Evolutionary conservation across 2,888 invertebrate genomes (phyloP).

Genomic region (Ectropis crepuscularia): DNA sequence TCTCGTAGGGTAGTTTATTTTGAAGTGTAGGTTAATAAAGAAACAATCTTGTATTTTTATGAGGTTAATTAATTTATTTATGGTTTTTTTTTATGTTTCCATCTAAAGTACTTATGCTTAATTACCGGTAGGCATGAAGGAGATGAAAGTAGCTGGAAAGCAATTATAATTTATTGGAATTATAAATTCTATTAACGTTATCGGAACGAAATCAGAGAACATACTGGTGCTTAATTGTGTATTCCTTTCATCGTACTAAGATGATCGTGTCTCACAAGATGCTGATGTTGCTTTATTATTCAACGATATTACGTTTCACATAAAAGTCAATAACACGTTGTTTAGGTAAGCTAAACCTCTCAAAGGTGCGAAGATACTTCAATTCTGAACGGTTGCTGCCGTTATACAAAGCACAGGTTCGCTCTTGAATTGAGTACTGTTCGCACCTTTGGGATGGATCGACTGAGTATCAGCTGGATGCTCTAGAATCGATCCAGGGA

Average conservation of each 20-base stretch:
- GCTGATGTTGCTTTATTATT: no score
- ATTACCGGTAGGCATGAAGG: slow-evolving; percentile 33
- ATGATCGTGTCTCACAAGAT: background rate
- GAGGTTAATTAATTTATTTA: slow-evolving; percentile 42
- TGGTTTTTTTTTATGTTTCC: slow-evolving; percentile 38
- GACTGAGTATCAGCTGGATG: no score
- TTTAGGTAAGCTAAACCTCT: no score
- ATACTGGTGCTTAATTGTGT: background rate
- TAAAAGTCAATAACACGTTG: no score
- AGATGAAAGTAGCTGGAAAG: slow-evolving; percentile 24
- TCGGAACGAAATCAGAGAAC: slow-evolving; percentile 13
- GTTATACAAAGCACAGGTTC: no score
- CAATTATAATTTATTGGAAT: slow-evolving; percentile 21
- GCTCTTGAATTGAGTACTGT: no score
- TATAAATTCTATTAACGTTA: slow-evolving; percentile 17
- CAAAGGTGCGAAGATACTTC: no score
- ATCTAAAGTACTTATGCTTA: slow-evolving; percentile 35
- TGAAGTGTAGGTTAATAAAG: slow-evolving; percentile 34
- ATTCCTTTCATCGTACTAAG: slow-evolving; percentile 3
- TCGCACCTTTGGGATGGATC: no score
- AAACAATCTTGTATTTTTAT: slow-evolving; percentile 35
- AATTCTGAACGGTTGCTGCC: no score
- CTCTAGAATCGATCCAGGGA: no score
- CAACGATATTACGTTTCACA: no score
- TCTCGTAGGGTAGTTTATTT: slow-evolving; percentile 32